phyloP scores from a whole-genome alignment of 2,113 vertebrate species.

The Malaclemys terrapin region DNA sequence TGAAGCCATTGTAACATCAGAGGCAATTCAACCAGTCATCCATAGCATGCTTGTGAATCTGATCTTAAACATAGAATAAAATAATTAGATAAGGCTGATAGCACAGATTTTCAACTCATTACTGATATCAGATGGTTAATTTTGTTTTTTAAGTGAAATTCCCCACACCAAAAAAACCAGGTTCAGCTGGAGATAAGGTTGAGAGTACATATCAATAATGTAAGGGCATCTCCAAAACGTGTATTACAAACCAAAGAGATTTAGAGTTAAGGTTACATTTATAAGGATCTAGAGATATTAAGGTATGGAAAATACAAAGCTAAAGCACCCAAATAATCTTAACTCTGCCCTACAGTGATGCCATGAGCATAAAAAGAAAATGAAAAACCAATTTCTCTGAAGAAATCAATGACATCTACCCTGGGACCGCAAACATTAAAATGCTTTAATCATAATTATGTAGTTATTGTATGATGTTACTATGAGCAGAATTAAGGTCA shows the following conservation, averaged over 20 bases:
- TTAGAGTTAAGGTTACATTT: neutral
- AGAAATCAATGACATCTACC: neutral
- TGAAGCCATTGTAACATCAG: neutral
- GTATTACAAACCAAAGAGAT: neutral
- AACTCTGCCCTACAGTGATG: neutral
- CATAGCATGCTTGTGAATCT: neutral
- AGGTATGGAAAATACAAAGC: neutral
- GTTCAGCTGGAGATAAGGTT: neutral
- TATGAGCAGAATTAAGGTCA: neutral
- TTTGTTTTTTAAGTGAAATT: neutral
- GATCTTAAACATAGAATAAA: neutral
- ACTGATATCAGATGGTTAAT: accelerated
- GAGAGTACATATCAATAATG: neutral
- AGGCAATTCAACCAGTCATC: neutral
- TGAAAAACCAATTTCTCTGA: neutral
- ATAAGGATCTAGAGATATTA: neutral
- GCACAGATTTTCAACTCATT: neutral
- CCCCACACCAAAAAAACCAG: neutral
- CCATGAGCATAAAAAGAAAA: neutral
- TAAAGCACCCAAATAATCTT: neutral
- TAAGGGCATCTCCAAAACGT: neutral
- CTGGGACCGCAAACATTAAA: neutral
- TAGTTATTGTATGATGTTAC: neutral
- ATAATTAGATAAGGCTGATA: neutral
- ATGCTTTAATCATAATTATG: neutral